Evolutionary conservation across 2,797 vertebrate species (phyloP).

Genomic region (Bufotes viridis): DNA sequence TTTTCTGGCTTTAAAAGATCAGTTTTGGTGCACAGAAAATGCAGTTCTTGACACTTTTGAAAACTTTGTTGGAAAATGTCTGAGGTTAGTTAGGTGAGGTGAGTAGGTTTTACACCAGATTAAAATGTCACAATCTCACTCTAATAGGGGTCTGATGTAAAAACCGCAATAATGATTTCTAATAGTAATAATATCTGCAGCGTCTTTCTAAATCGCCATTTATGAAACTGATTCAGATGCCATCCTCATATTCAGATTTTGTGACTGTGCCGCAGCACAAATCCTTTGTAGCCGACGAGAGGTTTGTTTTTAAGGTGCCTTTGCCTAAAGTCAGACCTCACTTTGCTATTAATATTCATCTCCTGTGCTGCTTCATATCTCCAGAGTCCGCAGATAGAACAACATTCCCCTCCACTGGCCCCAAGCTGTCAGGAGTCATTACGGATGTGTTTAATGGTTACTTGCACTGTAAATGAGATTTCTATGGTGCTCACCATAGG

Average conservation of each 20-base stretch:
- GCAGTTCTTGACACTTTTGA: no score
- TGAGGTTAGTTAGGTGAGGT: no score
- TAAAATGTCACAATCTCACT: no score
- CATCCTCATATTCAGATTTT: background rate
- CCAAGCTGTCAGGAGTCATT: slow-evolving; percentile 31
- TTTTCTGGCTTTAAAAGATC: no score
- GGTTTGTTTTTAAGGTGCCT: slow-evolving; percentile 21
- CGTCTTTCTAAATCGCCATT: background rate
- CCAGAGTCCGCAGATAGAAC: background rate
- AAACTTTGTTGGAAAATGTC: no score
- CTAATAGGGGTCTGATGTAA: no score
- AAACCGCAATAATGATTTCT: no score
- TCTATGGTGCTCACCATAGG: background rate
- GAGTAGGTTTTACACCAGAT: no score
- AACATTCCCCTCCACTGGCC: background rate
- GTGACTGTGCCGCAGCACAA: background rate
- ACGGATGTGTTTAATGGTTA: background rate
- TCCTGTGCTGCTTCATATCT: slow-evolving; percentile 17
- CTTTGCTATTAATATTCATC: slow-evolving; percentile 21
- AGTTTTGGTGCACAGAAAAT: no score
- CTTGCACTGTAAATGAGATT: slow-evolving; percentile 8
- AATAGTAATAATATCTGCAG: no score
- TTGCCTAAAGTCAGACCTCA: slow-evolving; percentile 4
- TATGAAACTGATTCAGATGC: background rate
- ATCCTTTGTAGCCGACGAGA: background rate